These are phyloP conservation scores for Vanessa tameamea DNA, from an alignment of 1,140 invertebrate genomes.

Conservation along the genomic window DNA sequence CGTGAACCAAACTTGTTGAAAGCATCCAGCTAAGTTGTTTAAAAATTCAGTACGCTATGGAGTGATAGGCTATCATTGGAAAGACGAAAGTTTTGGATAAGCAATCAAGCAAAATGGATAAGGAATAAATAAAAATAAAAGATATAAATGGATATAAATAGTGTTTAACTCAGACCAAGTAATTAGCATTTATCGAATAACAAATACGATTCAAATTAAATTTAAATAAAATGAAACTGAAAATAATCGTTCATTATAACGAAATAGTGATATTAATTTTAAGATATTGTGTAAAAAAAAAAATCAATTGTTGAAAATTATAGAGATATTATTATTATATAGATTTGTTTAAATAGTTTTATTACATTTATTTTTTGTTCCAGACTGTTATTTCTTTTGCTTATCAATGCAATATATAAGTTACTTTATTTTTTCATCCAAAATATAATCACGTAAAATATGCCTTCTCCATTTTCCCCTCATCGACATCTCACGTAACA, in stretches of 20 bases:
- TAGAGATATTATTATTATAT: no score
- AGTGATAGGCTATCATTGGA: constrained; percentile 47
- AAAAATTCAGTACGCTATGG: constrained; percentile 60
- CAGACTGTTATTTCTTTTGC: no score
- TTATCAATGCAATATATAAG: background rate
- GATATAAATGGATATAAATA: background rate
- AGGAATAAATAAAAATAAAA: background rate
- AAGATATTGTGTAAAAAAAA: no score
- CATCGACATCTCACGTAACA: constrained; percentile 29
- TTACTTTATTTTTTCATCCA: background rate
- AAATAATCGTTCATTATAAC: no score
- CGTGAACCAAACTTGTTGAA: constrained; percentile 47
- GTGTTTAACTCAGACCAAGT: no score
- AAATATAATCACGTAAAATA: background rate
- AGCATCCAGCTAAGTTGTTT: constrained; percentile 54
- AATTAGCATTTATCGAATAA: no score
- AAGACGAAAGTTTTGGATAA: constrained; percentile 27
- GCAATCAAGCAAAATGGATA: constrained; percentile 11
- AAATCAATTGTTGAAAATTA: no score
- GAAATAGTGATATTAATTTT: no score
- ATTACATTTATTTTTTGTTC: no score
- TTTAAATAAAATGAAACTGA: no score
- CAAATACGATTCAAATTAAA: no score
- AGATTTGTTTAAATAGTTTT: no score
- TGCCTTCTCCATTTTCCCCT: constrained; percentile 24